Base-by-base conservation (phyloP, 2,888 invertebrate species). In the Drosophila antonietae region DNA sequence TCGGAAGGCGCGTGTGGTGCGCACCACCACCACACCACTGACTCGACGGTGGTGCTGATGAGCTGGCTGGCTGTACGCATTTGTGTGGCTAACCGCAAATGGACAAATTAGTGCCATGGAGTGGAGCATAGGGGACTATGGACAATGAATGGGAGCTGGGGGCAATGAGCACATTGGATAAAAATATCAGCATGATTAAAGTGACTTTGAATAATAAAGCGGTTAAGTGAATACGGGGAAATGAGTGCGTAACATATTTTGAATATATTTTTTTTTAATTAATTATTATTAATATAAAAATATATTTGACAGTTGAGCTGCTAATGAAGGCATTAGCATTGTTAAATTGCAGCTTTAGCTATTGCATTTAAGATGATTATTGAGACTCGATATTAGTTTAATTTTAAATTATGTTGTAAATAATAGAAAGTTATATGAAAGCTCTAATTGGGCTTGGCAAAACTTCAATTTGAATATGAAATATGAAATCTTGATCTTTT, bases 141-240 rank as follows among this genome's bases (percentile, higher is more conserved):
- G 10, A 58, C 7, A 12, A 35, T 35, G 14, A 6, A 5, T 44
- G 44, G 66, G 62, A 44, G 49, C 55, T 28, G 52, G 81, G 59
- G 68, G 47, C 72, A 74, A 78, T 85, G 88, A 88, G 68, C 76
- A 76, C 88, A 85, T 80, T 85, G 81, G 33, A 88, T 84, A 76
- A 85, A 84, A 88, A 84, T 88, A 84, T 84, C 86, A 78, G 31
- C 70, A 80, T 88, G 78, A 84, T 84, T 84, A 84, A 84, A 84
- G 74, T 88, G 88, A 81, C 83, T 83, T 84, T 88, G 88, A 84
- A 86, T 85, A 85, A 88, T 88, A 80, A 85, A 84, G 76, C 76
- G 55, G 60, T 68, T 79, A 82, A 73, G 49, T 57, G 60, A 72
- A 65, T 28, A 12, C 3, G 49, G n/a, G 10, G n/a, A 58, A 41